A percentile compares a stretch with the other conserved stretches of the same genome.
phyloP scores from a whole-genome alignment of 1,140 invertebrate species.

The Oedothorax gibbosus region DNA sequence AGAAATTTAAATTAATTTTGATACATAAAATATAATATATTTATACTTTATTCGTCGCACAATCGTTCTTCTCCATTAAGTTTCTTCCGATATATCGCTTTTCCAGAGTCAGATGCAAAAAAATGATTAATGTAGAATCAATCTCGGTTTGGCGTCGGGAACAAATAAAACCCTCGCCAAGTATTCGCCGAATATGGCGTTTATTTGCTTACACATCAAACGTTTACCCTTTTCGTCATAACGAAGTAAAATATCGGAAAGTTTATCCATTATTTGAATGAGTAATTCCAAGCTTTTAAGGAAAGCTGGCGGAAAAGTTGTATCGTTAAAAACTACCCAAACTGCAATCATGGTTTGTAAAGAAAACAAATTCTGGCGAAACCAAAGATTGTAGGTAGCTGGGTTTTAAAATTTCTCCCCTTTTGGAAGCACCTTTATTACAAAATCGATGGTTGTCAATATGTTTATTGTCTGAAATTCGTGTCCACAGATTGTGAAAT shows the following conservation, averaged over 20 bases:
- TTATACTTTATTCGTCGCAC: background rate
- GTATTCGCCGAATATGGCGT: background rate
- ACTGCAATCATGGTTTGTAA: slow-evolving; percentile 14
- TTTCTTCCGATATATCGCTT: slow-evolving; percentile 1
- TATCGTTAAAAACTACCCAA: slow-evolving; percentile 27
- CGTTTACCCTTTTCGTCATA: background rate
- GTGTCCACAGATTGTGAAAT: background rate
- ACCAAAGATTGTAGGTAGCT: slow-evolving; percentile 12
- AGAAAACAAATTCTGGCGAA: slow-evolving; percentile 20
- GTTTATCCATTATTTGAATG: slow-evolving; percentile 40
- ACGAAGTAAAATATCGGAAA: slow-evolving; percentile 44
- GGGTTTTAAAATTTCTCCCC: slow-evolving; percentile 17
- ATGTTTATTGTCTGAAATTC: slow-evolving; percentile 55
- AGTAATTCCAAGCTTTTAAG: slow-evolving; percentile 30
- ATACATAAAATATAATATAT: too few relatives aligned
- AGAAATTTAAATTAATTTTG: too few relatives aligned
- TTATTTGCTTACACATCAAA: slow-evolving; percentile 9
- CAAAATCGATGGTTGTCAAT: slow-evolving; percentile 59
- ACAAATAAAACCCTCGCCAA: background rate
- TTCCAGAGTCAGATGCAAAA: slow-evolving; percentile 26
- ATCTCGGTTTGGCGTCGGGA: background rate
- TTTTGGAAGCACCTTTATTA: slow-evolving; percentile 47
- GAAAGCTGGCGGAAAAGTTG: background rate
- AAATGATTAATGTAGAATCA: slow-evolving; percentile 52
- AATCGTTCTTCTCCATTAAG: background rate